Evolutionary conservation across 2,888 invertebrate genomes (phyloP), one percentile per base, ranked within the genome.

Genomic region (Mesorhabditis sp.): DNA sequence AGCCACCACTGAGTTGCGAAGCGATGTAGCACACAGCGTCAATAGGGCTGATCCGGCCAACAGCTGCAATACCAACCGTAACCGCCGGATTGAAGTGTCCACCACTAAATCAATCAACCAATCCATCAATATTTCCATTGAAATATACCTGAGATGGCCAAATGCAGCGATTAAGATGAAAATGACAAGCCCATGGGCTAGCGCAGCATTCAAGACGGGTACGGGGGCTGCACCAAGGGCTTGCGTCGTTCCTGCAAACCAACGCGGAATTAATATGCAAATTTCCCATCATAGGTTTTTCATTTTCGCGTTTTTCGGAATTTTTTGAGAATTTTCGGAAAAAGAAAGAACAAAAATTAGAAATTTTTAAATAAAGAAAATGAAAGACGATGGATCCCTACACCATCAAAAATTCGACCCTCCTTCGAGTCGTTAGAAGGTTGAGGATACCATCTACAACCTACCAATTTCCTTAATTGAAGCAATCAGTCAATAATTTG

Each of bases 41-140:
- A 62, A 79, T 71, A 28, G 75, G 73, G 28, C 28, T 70, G 67
- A 78, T 74, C 67, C 79, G 75, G 4, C 84, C 81, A 65, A 78
- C 72, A 4, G 81, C 45, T 4, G 80, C 76, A 61, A 83, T 75
- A 7, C 86, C 86, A 4, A 87, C 70, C 0, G 87, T 87, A 7
- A 88, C 87, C 0, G 86, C 87, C 1, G 88, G 88, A 74, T 88
- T 88, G 68, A 88, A 83, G 75, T 88, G 88, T 10, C 86, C 88
- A 4, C 88, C 88, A 76, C 87, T 87, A 65, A 70, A 71, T 43
- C 44, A 5, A 43, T 66, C 7, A n/a, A 44, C 7, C 7, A n/a
- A 4, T 3, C 4, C 10, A 3, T 3, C 6, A 13, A 43, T 10
- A 66, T 43, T 15, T 2, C 10, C 7, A 43, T 66, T 61, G 43